Evolutionary conservation across 2,797 vertebrate species (phyloP).

Genomic region (Helarctos malayanus): DNA sequence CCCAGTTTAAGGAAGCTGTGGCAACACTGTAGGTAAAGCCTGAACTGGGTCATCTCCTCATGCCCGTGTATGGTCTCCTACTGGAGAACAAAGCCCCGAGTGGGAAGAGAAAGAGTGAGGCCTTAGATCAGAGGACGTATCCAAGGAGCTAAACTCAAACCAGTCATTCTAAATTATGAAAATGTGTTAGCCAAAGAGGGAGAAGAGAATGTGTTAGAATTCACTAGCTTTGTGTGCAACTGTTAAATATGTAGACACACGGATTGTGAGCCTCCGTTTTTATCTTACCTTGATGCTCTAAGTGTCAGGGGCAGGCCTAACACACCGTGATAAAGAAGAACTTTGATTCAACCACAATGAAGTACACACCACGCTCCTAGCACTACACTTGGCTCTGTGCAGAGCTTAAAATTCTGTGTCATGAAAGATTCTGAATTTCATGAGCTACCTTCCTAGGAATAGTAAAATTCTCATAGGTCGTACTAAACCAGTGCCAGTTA

Average conservation of each 20-base stretch:
- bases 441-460: neutral
- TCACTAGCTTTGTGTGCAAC: neutral
- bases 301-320: neutral
- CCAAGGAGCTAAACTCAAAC: neutral
- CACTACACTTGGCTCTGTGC: neutral
- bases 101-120: neutral
- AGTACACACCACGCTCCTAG: too few species aligned
- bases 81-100: neutral
- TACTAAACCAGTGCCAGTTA: neutral
- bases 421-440: neutral
- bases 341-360: neutral
- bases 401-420: neutral
- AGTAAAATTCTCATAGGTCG: neutral
- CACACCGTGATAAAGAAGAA: neutral
- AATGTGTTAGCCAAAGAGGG: neutral
- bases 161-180: neutral
- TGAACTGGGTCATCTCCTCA: neutral
- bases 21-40: neutral
- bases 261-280: neutral
- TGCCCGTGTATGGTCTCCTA: neutral
- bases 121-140: neutral
- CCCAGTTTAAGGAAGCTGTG: accelerated
- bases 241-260: neutral
- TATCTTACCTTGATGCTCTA: neutral
- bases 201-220: neutral